A percentile compares a stretch with the other conserved stretches of the same genome.
Evolutionary conservation across 2,888 invertebrate genomes (phyloP).

Genomic region (Theretra japonica): DNA sequence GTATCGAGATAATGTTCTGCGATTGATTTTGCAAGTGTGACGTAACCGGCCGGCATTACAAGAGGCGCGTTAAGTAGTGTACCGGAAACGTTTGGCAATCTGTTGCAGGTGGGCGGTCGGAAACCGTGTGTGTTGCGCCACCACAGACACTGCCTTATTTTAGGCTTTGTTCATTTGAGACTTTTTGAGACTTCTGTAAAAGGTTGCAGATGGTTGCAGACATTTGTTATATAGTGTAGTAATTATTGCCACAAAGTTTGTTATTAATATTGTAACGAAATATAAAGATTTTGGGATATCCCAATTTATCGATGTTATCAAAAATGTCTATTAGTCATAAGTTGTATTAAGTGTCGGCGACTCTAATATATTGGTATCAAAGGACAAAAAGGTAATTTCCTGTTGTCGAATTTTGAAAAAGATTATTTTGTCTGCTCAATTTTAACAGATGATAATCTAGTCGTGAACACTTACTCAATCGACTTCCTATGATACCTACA

Average conservation of each 20-base stretch:
- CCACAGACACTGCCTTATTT: conserved; percentile 9
- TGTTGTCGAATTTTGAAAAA: too few species aligned
- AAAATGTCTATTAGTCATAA: too few species aligned
- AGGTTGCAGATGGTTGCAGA: too few species aligned
- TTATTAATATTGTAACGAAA: too few species aligned
- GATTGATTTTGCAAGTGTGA: conserved; percentile 2
- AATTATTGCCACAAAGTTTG: too few species aligned
- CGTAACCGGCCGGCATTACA: not conserved
- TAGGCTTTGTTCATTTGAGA: not conserved
- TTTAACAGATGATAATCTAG: too few species aligned
- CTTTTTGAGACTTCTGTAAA: too few species aligned
- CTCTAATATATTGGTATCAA: not conserved
- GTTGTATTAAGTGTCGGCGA: too few species aligned
- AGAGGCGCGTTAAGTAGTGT: conserved; percentile 61
- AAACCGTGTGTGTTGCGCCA: conserved; percentile 10
- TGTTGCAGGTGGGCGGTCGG: conserved; percentile 36
- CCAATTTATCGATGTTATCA: too few species aligned
- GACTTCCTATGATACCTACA: not conserved
- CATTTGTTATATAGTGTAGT: too few species aligned
- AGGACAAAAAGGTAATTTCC: not conserved
- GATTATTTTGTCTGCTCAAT: too few species aligned
- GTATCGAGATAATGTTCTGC: not conserved
- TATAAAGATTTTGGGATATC: too few species aligned
- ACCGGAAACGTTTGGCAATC: conserved; percentile 76
- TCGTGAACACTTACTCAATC: not conserved